phyloP scores from a whole-genome alignment of 2,113 vertebrate species.

The Channa maculata region DNA sequence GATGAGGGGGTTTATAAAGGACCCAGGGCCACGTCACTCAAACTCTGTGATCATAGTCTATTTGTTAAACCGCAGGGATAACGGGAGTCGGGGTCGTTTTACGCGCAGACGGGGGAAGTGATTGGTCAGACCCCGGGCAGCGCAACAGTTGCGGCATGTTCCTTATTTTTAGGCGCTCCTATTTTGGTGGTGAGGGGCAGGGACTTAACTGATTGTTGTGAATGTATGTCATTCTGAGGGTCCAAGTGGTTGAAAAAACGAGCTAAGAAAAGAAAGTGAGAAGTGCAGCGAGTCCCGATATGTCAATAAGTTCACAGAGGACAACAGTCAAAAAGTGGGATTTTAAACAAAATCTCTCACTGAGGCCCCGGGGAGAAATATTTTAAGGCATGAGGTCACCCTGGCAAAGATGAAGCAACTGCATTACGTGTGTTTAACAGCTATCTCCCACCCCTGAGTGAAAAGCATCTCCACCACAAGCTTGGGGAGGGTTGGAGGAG shows the following conservation, averaged over 20 bases:
- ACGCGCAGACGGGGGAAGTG: slow-evolving; percentile 52
- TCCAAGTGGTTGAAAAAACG: slow-evolving; percentile 63
- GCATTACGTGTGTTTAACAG: slow-evolving; percentile 45
- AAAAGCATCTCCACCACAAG: slow-evolving; percentile 55
- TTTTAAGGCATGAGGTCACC: slow-evolving; percentile 50
- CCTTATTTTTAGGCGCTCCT: slow-evolving; percentile 85
- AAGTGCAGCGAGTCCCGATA: background rate
- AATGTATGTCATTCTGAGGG: slow-evolving; percentile 62
- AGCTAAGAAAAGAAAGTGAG: slow-evolving; percentile 75
- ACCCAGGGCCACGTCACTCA: slow-evolving; percentile 82
- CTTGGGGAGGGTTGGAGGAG: background rate
- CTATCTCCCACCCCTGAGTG: slow-evolving; percentile 61
- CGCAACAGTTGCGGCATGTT: slow-evolving; percentile 74
- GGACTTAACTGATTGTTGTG: slow-evolving; percentile 59
- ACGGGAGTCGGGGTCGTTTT: slow-evolving; percentile 73
- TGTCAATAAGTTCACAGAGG: background rate
- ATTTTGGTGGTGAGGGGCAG: slow-evolving; percentile 65
- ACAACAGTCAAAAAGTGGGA: background rate
- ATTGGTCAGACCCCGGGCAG: slow-evolving; percentile 71
- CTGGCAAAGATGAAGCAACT: slow-evolving; percentile 29
- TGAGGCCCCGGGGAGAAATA: background rate
- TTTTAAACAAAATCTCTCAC: background rate
- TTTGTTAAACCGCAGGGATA: slow-evolving; percentile 76
- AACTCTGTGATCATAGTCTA: slow-evolving; percentile 82
- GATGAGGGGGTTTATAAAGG: slow-evolving; percentile 77